Base-by-base conservation (phyloP, 2,888 invertebrate species). In the Melanotus villosus region DNA sequence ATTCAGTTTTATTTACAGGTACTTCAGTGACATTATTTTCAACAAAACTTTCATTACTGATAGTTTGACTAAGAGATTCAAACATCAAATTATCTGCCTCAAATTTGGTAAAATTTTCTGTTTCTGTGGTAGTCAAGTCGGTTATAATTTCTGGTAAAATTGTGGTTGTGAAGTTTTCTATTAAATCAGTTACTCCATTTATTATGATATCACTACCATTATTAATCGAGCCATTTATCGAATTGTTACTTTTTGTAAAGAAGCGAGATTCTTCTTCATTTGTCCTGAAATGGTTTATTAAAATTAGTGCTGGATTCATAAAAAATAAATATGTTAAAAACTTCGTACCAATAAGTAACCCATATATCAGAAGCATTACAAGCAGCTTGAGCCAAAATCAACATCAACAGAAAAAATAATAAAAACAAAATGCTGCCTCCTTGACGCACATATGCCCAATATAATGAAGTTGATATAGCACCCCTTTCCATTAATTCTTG, bases 331-430 rank as follows among this genome's bases (percentile, higher is more conserved):
- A 41, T 18, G 18, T 21, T 47, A 47, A n/a, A 50, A 50, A 23
- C 9, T 3, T 78, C 84, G 84, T 83, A 93, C 95, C 95, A 95
- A 77, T 89, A 84, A 1, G 91, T 91, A 0, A 95, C 88, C 92
- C 93, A 94, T 79, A 92, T 90, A 82, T 95, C 95, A 52, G 89
- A 87, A 57, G 90, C 87, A 43, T 93, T 92, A 65, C 91, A 92
- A 58, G 90, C 84, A 18, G 89, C 81, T 84, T 95, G 94, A 2
- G 92, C 92, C 5, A 90, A 73, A 16, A 93, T 72, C 60, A 92
- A 86, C 36, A 89, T 82, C 0, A 90, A 21, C 0, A 89, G 23
- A 2, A 92, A 87, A 6, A 88, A 76, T 0, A 88, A 23, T 21
- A 71, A 18, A 18, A 66, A 38, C 16, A 93, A 82, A 52, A 89